Conservation (phyloP, 2,113 vertebrate species). For the Phasianus colchicus region DNA sequence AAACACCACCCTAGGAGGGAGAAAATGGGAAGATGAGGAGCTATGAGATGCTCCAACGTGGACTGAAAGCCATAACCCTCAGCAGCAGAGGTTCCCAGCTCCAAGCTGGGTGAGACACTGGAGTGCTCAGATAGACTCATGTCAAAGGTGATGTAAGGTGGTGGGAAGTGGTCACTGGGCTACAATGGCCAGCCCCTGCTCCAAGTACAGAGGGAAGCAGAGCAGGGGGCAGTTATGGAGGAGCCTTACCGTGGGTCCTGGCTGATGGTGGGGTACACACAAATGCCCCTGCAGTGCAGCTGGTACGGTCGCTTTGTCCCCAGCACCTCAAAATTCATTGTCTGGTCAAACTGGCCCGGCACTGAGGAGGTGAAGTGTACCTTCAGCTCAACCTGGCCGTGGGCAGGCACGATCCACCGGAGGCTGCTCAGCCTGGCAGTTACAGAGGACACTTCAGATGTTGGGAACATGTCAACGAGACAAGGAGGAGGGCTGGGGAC, state of each 20-base stretch:
- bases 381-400: conserved; percentile 75
- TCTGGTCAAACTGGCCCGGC: conserved; percentile 83
- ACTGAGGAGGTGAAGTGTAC: conserved; percentile 81
- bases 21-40: background rate
- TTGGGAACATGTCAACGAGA: fast-evolving
- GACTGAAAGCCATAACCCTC: background rate
- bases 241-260: conserved; percentile 82
- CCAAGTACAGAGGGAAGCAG: background rate
- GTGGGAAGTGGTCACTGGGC: background rate
- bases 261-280: conserved; percentile 87
- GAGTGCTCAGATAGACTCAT: background rate
- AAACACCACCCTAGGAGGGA: conserved; percentile 83
- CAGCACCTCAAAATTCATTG: conserved; percentile 86
- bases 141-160: no score
- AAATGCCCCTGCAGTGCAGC: conserved; percentile 82
- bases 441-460: background rate
- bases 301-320: conserved; percentile 82
- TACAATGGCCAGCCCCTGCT: background rate
- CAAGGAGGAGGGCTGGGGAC: background rate
- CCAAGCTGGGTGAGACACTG: background rate
- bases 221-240: background rate
- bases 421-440: conserved; percentile 75
- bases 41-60: background rate
- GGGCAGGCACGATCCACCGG: conserved; percentile 88
- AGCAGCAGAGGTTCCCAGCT: background rate